Evolutionary conservation across 2,888 invertebrate species (phyloP).

Genomic region (Notodromas monacha): DNA sequence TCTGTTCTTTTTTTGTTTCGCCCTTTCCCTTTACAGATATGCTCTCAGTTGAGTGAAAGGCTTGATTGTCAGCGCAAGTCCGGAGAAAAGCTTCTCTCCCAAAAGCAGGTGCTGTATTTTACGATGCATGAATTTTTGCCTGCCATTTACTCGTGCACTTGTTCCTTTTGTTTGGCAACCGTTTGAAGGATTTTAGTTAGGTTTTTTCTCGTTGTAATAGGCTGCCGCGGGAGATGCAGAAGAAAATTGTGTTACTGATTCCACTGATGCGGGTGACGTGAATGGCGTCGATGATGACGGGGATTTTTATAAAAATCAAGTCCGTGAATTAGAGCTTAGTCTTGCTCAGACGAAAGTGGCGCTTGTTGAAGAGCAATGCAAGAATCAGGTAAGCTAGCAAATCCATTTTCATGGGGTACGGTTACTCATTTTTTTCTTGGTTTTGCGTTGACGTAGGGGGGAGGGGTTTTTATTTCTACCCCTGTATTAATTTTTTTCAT

Average conservation of each 20-base stretch:
- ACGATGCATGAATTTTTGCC: too few species aligned
- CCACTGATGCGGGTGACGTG: slow-evolving; percentile 6
- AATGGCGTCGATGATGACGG: slow-evolving; percentile 6
- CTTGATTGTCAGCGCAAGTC: too few species aligned
- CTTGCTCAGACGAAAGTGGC: slow-evolving; percentile 85
- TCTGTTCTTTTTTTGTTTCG: too few species aligned
- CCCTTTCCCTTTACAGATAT: slow-evolving; percentile 15
- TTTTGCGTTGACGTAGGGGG: too few species aligned
- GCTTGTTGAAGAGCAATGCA: slow-evolving; percentile 82
- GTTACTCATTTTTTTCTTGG: too few species aligned
- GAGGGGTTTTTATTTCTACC: too few species aligned
- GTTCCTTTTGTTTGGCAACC: too few species aligned
- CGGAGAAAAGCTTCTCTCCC: too few species aligned
- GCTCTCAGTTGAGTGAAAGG: slow-evolving; percentile 39
- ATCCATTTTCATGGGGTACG: slow-evolving; percentile 6
- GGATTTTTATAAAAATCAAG: slow-evolving; percentile 14
- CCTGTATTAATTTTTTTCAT: too few species aligned
- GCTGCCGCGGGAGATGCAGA: slow-evolving; percentile 7
- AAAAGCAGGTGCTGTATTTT: too few species aligned
- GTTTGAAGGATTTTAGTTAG: too few species aligned
- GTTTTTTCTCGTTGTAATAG: slow-evolving; percentile 9
- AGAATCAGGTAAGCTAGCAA: slow-evolving; percentile 69
- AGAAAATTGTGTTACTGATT: background rate
- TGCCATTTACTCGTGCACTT: too few species aligned
- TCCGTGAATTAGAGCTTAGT: slow-evolving; percentile 69